These are phyloP conservation scores for Drosophila trichaetosa DNA, from an alignment of 2,888 invertebrate genomes.

Conservation along the genomic window DNA sequence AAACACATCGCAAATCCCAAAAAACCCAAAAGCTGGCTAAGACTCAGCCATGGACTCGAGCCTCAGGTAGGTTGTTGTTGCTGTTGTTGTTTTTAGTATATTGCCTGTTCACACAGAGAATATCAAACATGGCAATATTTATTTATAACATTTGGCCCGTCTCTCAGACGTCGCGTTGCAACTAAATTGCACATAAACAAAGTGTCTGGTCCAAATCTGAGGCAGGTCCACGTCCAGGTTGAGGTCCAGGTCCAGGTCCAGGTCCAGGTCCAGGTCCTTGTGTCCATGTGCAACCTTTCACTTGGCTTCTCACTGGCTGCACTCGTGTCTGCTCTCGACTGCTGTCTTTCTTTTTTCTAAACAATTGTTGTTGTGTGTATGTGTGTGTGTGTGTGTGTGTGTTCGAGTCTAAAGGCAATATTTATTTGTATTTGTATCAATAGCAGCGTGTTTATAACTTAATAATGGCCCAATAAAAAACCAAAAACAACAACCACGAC, in stretches of 20 bases:
- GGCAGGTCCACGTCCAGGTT: slow-evolving; percentile 52
- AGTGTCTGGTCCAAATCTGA: slow-evolving; percentile 52
- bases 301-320: slow-evolving; percentile 8
- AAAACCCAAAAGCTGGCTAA: slow-evolving; percentile 22
- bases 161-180: slow-evolving; percentile 36
- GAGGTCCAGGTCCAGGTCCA: slow-evolving; percentile 11
- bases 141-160: slow-evolving; percentile 64
- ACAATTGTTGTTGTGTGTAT: slow-evolving; percentile 39
- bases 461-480: slow-evolving; percentile 81
- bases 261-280: slow-evolving; percentile 14
- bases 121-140: slow-evolving; percentile 74
- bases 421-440: slow-evolving; percentile 80
- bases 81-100: slow-evolving; percentile 3
- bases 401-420: slow-evolving; percentile 35
- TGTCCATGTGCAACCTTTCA: slow-evolving; percentile 19
- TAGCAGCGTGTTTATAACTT: slow-evolving; percentile 79
- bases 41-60: slow-evolving; percentile 55
- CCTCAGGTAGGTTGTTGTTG: slow-evolving; percentile 26
- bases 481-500: slow-evolving; percentile 35
- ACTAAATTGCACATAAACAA: slow-evolving; percentile 63
- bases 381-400: slow-evolving; percentile 1
- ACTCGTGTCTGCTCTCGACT: slow-evolving; percentile 27
- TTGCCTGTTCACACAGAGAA: slow-evolving; percentile 60
- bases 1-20: slow-evolving; percentile 61
- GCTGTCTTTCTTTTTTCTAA: slow-evolving; percentile 59